These are phyloP conservation scores for Rhegmatorhina hoffmannsi DNA, from an alignment of 2,113 vertebrate species.

Conservation along the genomic window DNA sequence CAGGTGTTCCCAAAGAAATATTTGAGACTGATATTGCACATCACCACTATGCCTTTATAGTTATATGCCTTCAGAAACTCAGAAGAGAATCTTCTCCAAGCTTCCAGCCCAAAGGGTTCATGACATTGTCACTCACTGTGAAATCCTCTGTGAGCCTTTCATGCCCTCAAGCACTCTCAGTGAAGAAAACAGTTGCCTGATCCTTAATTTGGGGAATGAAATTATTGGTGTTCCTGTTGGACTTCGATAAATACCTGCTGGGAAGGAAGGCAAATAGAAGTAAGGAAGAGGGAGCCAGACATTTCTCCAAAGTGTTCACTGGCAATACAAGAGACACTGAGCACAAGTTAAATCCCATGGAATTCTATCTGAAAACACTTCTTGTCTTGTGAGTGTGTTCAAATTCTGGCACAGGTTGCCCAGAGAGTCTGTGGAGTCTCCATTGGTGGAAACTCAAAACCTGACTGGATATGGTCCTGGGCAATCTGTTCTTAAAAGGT, in stretches of 20 bases:
- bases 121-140: not conserved
- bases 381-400: not conserved
- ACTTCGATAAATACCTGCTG: not conserved
- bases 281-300: not conserved
- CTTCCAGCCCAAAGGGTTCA: not conserved
- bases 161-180: not conserved
- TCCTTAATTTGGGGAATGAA: not conserved
- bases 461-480: not conserved
- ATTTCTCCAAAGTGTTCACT: not conserved
- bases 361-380: not conserved
- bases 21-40: not conserved
- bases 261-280: accelerated
- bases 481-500: not conserved
- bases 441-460: not conserved
- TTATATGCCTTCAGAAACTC: not conserved
- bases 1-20: not conserved
- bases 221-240: not conserved
- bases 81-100: not conserved
- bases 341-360: not conserved
- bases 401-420: not conserved
- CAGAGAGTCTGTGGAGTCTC: not conserved
- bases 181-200: not conserved
- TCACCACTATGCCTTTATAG: not conserved
- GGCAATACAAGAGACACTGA: not conserved
- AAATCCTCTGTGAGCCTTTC: not conserved